Base-by-base conservation (phyloP, 2,113 vertebrate species). In the Chaetops frenatus region DNA sequence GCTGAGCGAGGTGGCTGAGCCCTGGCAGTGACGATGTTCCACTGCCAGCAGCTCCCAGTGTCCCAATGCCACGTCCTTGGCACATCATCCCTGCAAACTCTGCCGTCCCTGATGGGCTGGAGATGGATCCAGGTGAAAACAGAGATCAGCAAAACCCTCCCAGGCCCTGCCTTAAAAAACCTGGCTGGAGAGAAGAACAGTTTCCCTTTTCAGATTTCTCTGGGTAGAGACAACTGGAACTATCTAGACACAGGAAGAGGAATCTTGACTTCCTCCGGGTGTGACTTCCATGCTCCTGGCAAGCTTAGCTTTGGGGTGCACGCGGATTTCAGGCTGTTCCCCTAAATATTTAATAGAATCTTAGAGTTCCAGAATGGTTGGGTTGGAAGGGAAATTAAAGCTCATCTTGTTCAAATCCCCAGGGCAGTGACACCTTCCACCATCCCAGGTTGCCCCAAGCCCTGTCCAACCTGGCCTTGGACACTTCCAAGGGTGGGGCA, bases 211-310 rank as follows among this genome's bases (percentile, higher is more conserved):
- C 42, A 18, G 27, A 8, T 66, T 45, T 66, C 11, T 25, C 73
- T 60, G 31, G 35, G 24, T 18, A 11, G 60, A 60, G 36, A 29
- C 12, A 78, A 17, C 25, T 38, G 5, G 16, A 29, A 10, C 17
- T 36, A 47, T 31, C n/a, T 58, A 58, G 60, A 38, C 47, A 33
- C 1, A 28, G n/a, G 6, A 47, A 10, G 18, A 50, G 35, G 27
- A 71, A 44, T 10, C 15, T 31, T 47, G 33, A 5, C 1, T 22
- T 27, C 12, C 61, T 61, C 51, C 29, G 2, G 1, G 2, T 4
- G 3, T 14, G 20, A 15, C 35, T 2, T 1, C 44, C 23, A 8
- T 28, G 44, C 25, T 11, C 5, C 5, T 0, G 0, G 11, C 9
- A 21, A 19, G 13, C 42, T 67, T 45, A 28, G n/a, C 53, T 77